phyloP scores from a whole-genome alignment of 2,797 vertebrate genomes.

The Chaenodraco wilsoni region DNA sequence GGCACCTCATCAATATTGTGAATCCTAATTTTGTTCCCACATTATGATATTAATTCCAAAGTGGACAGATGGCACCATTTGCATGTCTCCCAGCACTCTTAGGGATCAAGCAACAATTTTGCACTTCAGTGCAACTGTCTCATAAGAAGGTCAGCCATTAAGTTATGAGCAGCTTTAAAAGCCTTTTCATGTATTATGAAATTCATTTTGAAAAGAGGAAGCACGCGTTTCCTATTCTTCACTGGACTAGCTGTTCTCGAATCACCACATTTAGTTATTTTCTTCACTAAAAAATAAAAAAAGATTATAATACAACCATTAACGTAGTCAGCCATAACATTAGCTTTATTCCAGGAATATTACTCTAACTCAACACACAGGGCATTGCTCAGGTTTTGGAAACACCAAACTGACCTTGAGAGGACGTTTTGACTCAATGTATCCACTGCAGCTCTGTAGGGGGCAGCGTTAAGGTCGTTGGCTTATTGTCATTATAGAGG shows the following conservation, averaged over 20 bases:
- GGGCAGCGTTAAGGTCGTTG: slow-evolving; percentile 73
- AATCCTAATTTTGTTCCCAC: slow-evolving; percentile 62
- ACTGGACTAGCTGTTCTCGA: slow-evolving; percentile 15
- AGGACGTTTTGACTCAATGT: slow-evolving; percentile 44
- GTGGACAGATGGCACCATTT: slow-evolving; percentile 77
- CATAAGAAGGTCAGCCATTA: slow-evolving; percentile 81
- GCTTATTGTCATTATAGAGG: slow-evolving; percentile 80
- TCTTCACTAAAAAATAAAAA: slow-evolving; percentile 14
- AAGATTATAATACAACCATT: slow-evolving; percentile 16
- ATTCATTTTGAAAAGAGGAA: slow-evolving; percentile 68
- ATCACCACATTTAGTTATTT: slow-evolving; percentile 40
- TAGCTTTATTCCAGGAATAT: slow-evolving; percentile 22
- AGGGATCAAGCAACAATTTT: slow-evolving; percentile 80
- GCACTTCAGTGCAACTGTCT: slow-evolving; percentile 79
- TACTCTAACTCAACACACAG: not conserved
- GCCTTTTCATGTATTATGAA: slow-evolving; percentile 81
- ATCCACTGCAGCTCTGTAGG: slow-evolving; percentile 54
- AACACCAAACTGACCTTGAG: slow-evolving; percentile 64
- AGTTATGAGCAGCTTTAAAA: slow-evolving; percentile 76
- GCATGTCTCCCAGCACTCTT: slow-evolving; percentile 71
- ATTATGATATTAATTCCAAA: slow-evolving; percentile 74
- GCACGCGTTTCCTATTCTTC: slow-evolving; percentile 46
- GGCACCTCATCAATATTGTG: slow-evolving; percentile 65
- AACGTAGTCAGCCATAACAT: not conserved
- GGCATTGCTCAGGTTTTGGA: slow-evolving; percentile 13